Evolutionary conservation across 2,888 invertebrate genomes (phyloP).

Genomic region (Amphipoea lucens): DNA sequence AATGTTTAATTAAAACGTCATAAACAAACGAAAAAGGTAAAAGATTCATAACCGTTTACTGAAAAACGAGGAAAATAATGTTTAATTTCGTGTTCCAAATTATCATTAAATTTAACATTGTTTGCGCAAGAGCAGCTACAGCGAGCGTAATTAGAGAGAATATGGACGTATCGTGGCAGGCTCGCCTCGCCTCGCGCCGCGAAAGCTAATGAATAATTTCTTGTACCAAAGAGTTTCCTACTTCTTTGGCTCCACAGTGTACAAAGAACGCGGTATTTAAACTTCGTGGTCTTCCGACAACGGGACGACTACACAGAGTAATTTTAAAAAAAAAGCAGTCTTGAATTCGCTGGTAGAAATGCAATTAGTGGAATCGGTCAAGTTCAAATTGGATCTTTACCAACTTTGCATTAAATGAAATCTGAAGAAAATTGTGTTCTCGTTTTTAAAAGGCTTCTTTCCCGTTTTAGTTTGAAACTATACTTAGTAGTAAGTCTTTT

Average conservation of each 20-base stretch:
- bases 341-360: slow-evolving; percentile 53
- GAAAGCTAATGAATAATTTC: slow-evolving; percentile 80
- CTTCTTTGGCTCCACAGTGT: slow-evolving; percentile 75
- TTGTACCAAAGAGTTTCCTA: slow-evolving; percentile 73
- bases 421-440: slow-evolving; percentile 53
- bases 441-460: slow-evolving; percentile 19
- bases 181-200: slow-evolving; percentile 55
- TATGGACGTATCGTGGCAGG: slow-evolving; percentile 53
- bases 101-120: slow-evolving; percentile 34
- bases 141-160: slow-evolving; percentile 51
- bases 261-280: slow-evolving; percentile 66
- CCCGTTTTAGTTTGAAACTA: slow-evolving; percentile 33
- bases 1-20: neutral
- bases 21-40: neutral
- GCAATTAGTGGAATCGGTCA: slow-evolving; percentile 64
- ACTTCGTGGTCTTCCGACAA: slow-evolving; percentile 59
- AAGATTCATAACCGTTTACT: neutral
- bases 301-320: slow-evolving; percentile 39
- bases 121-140: slow-evolving; percentile 33
- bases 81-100: slow-evolving; percentile 9
- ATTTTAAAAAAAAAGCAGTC: slow-evolving; percentile 51
- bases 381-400: slow-evolving; percentile 65
- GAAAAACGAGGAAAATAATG: neutral
- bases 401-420: slow-evolving; percentile 56
- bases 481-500: slow-evolving; percentile 31